These are phyloP conservation scores for Danio choprae DNA, from an alignment of 2,797 vertebrate genomes.

Conservation along the genomic window DNA sequence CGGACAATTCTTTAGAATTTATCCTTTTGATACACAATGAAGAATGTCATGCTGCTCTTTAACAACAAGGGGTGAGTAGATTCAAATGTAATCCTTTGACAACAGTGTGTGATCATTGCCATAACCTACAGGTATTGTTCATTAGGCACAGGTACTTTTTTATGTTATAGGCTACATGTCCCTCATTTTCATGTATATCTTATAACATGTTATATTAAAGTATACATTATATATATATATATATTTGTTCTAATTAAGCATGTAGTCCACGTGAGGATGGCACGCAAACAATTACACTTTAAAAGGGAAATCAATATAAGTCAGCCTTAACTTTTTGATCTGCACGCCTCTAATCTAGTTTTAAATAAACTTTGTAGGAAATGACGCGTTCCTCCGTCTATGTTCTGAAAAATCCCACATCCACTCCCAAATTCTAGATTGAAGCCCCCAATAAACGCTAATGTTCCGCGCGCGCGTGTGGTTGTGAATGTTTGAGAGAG, in stretches of 20 bases:
- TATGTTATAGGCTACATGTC: background rate
- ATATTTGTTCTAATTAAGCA: too few relatives aligned
- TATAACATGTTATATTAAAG: background rate
- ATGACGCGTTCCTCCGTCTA: conserved; percentile 33
- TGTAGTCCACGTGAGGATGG: too few relatives aligned
- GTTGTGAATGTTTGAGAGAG: background rate
- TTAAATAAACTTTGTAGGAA: conserved; percentile 33
- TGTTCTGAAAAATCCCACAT: conserved; percentile 11
- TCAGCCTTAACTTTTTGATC: background rate
- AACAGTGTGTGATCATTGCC: background rate
- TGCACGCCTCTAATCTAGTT: conserved; percentile 11
- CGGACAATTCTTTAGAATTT: background rate
- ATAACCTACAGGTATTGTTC: background rate
- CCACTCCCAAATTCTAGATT: background rate
- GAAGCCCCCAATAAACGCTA: conserved; percentile 6
- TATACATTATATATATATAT: background rate
- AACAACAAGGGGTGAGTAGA: background rate
- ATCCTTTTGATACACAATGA: background rate
- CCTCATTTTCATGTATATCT: background rate
- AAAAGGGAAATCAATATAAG: background rate
- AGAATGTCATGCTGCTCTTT: background rate
- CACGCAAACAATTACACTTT: background rate
- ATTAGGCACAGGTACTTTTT: background rate
- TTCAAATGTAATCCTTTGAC: background rate
- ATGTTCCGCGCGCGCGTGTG: background rate